These are phyloP conservation scores for Hydrotaea diabolus DNA, from an alignment of 2,888 invertebrate species.

Conservation along the genomic window DNA sequence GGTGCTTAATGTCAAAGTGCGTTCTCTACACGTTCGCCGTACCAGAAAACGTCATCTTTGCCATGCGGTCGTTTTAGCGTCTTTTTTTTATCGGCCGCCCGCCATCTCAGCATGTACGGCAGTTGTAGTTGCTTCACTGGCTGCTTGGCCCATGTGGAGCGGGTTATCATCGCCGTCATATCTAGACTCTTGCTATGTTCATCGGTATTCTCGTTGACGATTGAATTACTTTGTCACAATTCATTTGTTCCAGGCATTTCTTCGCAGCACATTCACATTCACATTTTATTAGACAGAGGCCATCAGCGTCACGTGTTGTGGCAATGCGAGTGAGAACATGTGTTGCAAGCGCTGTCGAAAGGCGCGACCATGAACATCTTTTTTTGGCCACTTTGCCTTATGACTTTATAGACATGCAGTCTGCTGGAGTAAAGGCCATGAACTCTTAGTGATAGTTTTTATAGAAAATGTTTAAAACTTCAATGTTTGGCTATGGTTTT, in stretches of 20 bases:
- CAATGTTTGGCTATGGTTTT: too few relatives aligned
- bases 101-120: constrained; percentile 11
- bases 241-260: background rate
- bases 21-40: constrained; percentile 50
- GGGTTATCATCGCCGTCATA: background rate
- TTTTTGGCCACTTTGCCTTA: background rate
- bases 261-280: background rate
- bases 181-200: constrained; percentile 32
- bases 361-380: background rate
- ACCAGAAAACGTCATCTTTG: background rate
- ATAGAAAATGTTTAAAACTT: too few relatives aligned
- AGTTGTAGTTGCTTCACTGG: too few relatives aligned
- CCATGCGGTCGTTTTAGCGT: too few relatives aligned
- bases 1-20: constrained; percentile 53
- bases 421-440: background rate
- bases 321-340: background rate
- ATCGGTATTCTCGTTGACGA: constrained; percentile 35
- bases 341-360: background rate
- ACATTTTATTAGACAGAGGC: background rate
- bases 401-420: background rate
- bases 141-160: background rate
- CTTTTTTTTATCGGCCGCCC: constrained; percentile 21
- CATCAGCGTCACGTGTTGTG: constrained; percentile 13
- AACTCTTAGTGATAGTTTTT: too few relatives aligned
- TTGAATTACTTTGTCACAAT: constrained; percentile 53